Base-by-base conservation (phyloP, 37 sponge, comb jelly and placozoan genomes). In the Bolinopsis microptera region DNA sequence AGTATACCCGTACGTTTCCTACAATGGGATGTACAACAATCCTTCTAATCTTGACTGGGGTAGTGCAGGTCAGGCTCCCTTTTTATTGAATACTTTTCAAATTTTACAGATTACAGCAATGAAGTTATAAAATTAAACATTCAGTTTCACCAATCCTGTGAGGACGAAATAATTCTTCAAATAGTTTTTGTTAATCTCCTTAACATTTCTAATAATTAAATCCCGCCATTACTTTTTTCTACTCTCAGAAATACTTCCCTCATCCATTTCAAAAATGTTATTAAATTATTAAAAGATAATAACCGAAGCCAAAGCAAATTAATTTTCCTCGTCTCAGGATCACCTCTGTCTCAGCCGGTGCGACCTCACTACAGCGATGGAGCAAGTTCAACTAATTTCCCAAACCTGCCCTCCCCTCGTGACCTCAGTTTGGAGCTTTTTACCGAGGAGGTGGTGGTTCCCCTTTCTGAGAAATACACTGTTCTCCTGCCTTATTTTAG, bases 1-100 rank as follows among this genome's bases (percentile, higher is more conserved):
- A 48, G 41, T 94, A 34, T 98, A 95, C 93, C 97, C 97, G 34
- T 96, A 94, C 93, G 95, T 94, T 68, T 38, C 94, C 36, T 98
- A 95, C 39, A 97, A 98, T 82, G 98, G 98, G 25, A 97, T 97
- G 98, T 98, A 96, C 95, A 95, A 98, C 95, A 98, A 98, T 88
- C 95, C 94, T 27, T 96, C 98, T 38, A 96, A 98, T 93, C 94
- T 95, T 0, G 96, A 95, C 0, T 98, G 96, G 96, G 98, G 98
- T 28, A 95, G 95, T 36, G 96, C 96, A 69, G 96, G 95, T 96
- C 90, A 92, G 93, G n/a, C n/a, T n/a, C n/a, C n/a, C n/a, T n/a
- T n/a, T n/a, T n/a, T n/a, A n/a, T n/a, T n/a, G n/a, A n/a, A n/a
- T n/a, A n/a, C n/a, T n/a, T n/a, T n/a, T n/a, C n/a, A n/a, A n/a